Percentiles rank a stretch among this genome's conserved stretches.
Conservation (phyloP, 2,113 vertebrate species). For the Equus przewalskii region DNA sequence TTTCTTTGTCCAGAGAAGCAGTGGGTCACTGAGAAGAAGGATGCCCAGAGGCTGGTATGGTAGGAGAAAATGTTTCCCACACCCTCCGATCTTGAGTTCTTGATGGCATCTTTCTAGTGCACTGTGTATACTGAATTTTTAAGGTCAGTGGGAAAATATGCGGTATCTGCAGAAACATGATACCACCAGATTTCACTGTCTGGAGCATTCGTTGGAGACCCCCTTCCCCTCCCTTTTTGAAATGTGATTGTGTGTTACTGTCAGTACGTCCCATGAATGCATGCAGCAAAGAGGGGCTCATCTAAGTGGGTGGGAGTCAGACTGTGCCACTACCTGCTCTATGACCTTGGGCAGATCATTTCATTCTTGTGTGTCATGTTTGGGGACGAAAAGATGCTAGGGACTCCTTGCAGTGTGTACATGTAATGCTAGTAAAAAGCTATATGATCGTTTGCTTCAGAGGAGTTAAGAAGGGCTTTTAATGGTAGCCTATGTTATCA, state of each 20-base stretch:
- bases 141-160: not conserved
- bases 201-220: not conserved
- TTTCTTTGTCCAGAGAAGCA: conserved; percentile 52
- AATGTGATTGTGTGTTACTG: not conserved
- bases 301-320: not conserved
- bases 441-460: conserved; percentile 50
- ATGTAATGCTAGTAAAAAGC: conserved; percentile 70
- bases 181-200: not conserved
- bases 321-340: conserved; percentile 49
- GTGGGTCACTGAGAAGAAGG: not conserved
- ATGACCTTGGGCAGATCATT: conserved; percentile 71
- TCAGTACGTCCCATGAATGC: conserved; percentile 5
- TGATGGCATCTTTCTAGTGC: conserved; percentile 21
- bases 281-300: not conserved
- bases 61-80: not conserved
- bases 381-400: conserved; percentile 20
- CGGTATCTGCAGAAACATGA: not conserved
- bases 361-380: conserved; percentile 54
- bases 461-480: conserved; percentile 58
- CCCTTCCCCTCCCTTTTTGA: no score
- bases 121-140: not conserved
- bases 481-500: conserved; percentile 27
- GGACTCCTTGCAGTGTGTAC: conserved; percentile 20
- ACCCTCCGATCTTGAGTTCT: not conserved
- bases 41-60: not conserved